Base-by-base conservation (phyloP, 2,797 vertebrate genomes). In the Orestias chungarensis region DNA sequence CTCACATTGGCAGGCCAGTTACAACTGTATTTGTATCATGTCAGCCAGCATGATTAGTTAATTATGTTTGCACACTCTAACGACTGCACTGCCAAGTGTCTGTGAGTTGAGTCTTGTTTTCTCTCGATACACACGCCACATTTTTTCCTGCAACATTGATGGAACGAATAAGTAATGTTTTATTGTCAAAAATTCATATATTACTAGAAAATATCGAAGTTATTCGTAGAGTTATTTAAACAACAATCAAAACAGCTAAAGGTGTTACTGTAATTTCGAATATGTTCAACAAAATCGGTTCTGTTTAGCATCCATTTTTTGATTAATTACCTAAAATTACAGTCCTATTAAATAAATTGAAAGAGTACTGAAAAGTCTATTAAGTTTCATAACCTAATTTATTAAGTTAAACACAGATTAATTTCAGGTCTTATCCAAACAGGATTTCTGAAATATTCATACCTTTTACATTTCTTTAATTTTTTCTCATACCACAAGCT, bases 21-120 rank as follows among this genome's bases (percentile, higher is more conserved):
- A 87, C 82, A 87, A 93, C 88, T 89, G 75, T 84, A 84, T 91
- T 88, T 89, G 79, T 84, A 88, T 90, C 82, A 74, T 88, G 90
- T 91, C 90, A 83, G 85, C 81, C 76, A 33, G 85, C 76, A 71
- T 86, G 90, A 91, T 92, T 90, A 88, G 83, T 89, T 88, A 90
- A 92, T 90, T 88, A 90, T 88, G 88, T 91, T 90, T 93, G 89
- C 71, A 43, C 81, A 80, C 75, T 84, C 44, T 64, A 70, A 82
- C 43, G 71, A 77, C 44, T 83, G 49, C 27, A 29, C 70, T 54
- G 78, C 78, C 79, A 70, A 87, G 79, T 77, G 74, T 79, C 76
- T 83, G 57, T 50, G 9, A 17, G 75, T 44, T 54, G 71, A 70
- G 68, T 74, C 65, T 75, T 38, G 11, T 14, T 81, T 62, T 76